Evolutionary conservation across 2,888 invertebrate genomes (phyloP).

Genomic region (Xiphydria camelus): DNA sequence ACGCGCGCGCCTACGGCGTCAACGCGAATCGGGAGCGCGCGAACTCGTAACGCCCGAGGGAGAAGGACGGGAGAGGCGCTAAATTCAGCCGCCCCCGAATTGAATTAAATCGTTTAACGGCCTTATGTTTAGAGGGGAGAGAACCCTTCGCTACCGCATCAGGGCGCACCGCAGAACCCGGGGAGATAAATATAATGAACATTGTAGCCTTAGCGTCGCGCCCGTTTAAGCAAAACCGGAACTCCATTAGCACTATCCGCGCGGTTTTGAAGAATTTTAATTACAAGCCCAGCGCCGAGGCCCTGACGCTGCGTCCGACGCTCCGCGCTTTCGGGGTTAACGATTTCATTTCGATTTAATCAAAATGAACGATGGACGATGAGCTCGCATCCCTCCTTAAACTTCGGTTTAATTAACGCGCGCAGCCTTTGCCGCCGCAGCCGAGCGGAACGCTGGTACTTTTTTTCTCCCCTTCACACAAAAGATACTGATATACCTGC

Average conservation of each 20-base stretch:
- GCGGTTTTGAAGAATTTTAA: slow-evolving; percentile 17
- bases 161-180: slow-evolving; percentile 43
- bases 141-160: slow-evolving; percentile 27
- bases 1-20: too few species aligned
- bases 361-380: too few species aligned
- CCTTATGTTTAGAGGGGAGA: slow-evolving; percentile 47
- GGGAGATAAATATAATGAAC: slow-evolving; percentile 54
- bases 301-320: background rate
- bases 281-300: background rate
- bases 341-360: too few species aligned
- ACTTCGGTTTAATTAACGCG: background rate
- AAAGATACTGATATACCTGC: too few species aligned
- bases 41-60: too few species aligned
- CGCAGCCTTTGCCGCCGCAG: too few species aligned
- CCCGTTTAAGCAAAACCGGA: slow-evolving; percentile 40
- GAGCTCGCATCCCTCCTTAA: too few species aligned
- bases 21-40: too few species aligned
- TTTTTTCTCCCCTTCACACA: too few species aligned
- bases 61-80: too few species aligned
- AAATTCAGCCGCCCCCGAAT: slow-evolving; percentile 47
- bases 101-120: slow-evolving; percentile 57
- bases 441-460: too few species aligned
- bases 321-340: background rate
- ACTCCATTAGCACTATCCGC: slow-evolving; percentile 45
- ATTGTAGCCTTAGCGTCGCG: slow-evolving; percentile 44